Percentiles rank a stretch among this genome's conserved stretches.
Evolutionary conservation across 1,140 invertebrate genomes (phyloP).

Genomic region (Carposina sasakii): DNA sequence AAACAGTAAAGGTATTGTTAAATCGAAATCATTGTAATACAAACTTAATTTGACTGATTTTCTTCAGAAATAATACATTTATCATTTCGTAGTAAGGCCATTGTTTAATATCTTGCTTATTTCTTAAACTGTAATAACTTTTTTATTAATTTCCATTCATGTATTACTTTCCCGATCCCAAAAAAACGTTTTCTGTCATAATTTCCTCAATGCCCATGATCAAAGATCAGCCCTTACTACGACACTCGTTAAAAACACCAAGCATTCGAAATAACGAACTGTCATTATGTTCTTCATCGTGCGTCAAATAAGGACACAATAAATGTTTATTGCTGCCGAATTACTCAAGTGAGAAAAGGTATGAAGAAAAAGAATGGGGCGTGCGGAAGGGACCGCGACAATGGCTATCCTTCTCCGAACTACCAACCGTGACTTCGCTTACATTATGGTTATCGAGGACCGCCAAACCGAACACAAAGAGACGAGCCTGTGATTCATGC

Average conservation of each 20-base stretch:
- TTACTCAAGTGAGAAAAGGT: constrained; percentile 70
- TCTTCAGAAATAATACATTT: too few species aligned
- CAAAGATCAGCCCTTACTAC: constrained; percentile 26
- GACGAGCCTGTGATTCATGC: constrained; percentile 61
- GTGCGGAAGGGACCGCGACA: constrained; percentile 63
- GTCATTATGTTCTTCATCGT: constrained; percentile 63
- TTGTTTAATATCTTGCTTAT: too few species aligned
- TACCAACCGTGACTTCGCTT: constrained; percentile 66
- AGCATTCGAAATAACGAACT: constrained; percentile 42
- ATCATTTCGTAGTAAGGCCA: too few species aligned
- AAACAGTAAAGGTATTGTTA: too few species aligned
- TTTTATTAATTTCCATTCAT: too few species aligned
- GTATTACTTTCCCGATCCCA: too few species aligned
- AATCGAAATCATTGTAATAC: too few species aligned
- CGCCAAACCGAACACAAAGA: constrained; percentile 66
- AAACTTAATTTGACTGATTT: too few species aligned
- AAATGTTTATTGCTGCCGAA: constrained; percentile 69
- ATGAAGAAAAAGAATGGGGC: constrained; percentile 66
- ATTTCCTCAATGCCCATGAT: too few species aligned
- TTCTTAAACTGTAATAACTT: too few species aligned
- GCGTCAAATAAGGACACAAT: constrained; percentile 65
- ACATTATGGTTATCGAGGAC: constrained; percentile 70
- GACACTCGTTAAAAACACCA: constrained; percentile 30
- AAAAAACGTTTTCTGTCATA: too few species aligned
- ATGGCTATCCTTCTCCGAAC: constrained; percentile 68